Conservation (phyloP, 2,888 invertebrate genomes). For the Trachelus troglodyta region DNA sequence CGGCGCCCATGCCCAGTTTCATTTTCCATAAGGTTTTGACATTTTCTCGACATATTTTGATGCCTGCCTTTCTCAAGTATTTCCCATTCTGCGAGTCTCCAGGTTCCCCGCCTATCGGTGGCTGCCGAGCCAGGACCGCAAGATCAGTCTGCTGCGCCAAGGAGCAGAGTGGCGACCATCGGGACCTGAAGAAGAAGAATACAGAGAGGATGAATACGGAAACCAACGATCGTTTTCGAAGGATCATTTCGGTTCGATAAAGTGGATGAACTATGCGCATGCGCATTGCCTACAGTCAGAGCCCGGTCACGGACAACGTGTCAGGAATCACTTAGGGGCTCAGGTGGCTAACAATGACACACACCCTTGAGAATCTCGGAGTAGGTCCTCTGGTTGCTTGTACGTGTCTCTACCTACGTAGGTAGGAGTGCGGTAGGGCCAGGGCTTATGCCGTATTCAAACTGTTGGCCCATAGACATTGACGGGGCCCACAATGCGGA, state of each 20-base stretch:
- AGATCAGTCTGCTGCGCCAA: not conserved
- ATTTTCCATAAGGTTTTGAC: constrained; percentile 41
- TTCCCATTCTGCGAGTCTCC: not conserved
- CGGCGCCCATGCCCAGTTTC: not conserved
- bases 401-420: not conserved
- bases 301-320: constrained; percentile 39
- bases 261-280: not conserved
- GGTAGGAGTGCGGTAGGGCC: constrained; percentile 11
- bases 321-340: constrained; percentile 52
- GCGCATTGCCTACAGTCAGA: not conserved
- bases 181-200: not conserved
- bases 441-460: constrained; percentile 23
- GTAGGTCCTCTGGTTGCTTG: not conserved
- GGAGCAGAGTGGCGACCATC: too few species aligned
- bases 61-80: constrained; percentile 15
- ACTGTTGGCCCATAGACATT: constrained; percentile 40
- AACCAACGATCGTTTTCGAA: not conserved
- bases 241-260: not conserved
- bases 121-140: not conserved
- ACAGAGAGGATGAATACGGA: not conserved
- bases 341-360: constrained; percentile 49
- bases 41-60: constrained; percentile 50
- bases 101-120: not conserved
- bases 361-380: constrained; percentile 7
- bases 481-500: constrained; percentile 46